Evolutionary conservation across 1,140 invertebrate species (phyloP).

Genomic region (Diprion similis): DNA sequence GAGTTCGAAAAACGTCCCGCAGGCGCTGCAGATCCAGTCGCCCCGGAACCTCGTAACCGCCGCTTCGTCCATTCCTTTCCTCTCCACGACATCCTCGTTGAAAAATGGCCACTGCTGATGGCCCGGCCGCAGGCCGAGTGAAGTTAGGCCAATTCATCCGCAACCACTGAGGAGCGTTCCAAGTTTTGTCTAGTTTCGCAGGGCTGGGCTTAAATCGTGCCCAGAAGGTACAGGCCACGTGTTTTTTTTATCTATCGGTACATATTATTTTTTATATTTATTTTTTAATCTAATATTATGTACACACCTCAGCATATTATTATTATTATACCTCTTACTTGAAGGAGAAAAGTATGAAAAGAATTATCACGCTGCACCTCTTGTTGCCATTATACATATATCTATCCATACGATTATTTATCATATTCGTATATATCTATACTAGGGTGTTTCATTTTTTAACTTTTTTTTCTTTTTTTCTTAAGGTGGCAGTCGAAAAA

Average conservation of each 20-base stretch:
- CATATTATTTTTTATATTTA: slow-evolving; percentile 45
- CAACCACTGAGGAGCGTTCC: slow-evolving; percentile 47
- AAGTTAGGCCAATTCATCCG: slow-evolving; percentile 47
- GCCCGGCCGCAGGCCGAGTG: slow-evolving; percentile 34
- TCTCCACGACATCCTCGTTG: slow-evolving; percentile 26
- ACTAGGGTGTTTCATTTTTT: too few species aligned
- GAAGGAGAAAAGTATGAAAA: too few species aligned
- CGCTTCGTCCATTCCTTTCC: slow-evolving; percentile 29
- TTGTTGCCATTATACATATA: too few species aligned
- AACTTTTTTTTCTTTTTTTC: too few species aligned
- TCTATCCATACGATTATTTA: too few species aligned
- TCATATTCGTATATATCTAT: too few species aligned
- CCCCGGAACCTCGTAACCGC: slow-evolving; percentile 6
- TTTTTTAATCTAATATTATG: slow-evolving; percentile 26
- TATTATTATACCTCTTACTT: too few species aligned
- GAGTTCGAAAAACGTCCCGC: slow-evolving; percentile 64
- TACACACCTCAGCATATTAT: neutral
- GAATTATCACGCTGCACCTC: too few species aligned
- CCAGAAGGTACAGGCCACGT: slow-evolving; percentile 49
- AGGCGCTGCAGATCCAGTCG: slow-evolving; percentile 40
- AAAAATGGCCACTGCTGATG: slow-evolving; percentile 51
- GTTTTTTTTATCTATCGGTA: slow-evolving; percentile 53
- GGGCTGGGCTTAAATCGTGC: slow-evolving; percentile 46
- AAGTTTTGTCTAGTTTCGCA: slow-evolving; percentile 52
- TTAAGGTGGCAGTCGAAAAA: too few species aligned